Evolutionary conservation across 2,113 vertebrate genomes (phyloP), one percentile per base, ranked within the genome.

Genomic region (Archocentrus centrarchus): DNA sequence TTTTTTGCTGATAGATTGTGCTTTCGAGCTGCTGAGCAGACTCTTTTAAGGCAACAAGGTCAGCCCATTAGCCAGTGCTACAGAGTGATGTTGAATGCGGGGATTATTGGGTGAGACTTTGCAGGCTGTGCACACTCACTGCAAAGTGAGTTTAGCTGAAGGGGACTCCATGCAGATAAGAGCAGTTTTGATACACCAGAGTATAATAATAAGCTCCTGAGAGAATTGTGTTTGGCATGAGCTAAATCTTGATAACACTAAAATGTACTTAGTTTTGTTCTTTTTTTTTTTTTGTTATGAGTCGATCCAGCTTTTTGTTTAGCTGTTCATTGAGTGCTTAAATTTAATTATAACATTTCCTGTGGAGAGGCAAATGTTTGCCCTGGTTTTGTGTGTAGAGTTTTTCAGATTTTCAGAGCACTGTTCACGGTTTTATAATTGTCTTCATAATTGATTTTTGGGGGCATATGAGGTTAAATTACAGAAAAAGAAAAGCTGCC

Each of bases 11-110:
- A 94, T 86, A 22, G 82, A n/a, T 63, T 58, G 76, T 83, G 77
- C 89, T 93, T 88, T 70, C 60, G n/a, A 91, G 90, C 24, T 89
- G 94, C 94, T 93, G 93, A 94, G 85, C 59, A n/a, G 73, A 81
- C 88, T 85, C 15, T 90, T 91, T 84, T 57, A 79, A 87, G 87
- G 89, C 84, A 91, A 86, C 86, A 70, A 87, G 89, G 84, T 93
- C 87, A 86, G 79, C 84, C 84, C 85, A 91, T 94, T 93, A 93
- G 91, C 75, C 39, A 11, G 57, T 6, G 4, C 80, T 53, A 75
- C 88, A 86, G 89, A 91, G 84, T 59, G 75, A 92, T 91, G 88
- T 87, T 79, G 86, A 88, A 86, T 64, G 77, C 79, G 76, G 60
- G 87, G 64, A 81, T 77, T 64, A 88, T 86, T 75, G 35, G 82